phyloP scores from a whole-genome alignment of 2,113 vertebrate genomes.

The Ammodytes marinus region DNA sequence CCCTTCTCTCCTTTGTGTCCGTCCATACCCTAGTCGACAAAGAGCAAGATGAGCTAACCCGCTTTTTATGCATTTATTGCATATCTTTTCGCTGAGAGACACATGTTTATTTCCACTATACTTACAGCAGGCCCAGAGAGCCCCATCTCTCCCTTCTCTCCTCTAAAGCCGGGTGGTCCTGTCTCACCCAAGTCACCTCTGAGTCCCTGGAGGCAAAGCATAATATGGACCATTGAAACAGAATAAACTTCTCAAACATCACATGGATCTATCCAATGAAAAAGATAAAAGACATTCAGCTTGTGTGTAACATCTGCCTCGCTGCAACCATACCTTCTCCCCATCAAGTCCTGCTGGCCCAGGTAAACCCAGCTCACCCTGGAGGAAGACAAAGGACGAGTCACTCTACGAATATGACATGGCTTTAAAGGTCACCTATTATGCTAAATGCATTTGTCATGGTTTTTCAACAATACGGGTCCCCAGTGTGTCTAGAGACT shows the following conservation, averaged over 20 bases:
- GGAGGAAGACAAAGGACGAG: constrained; percentile 12
- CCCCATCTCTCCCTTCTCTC: constrained; percentile 93
- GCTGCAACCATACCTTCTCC: constrained; percentile 84
- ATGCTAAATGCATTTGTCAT: too few species aligned
- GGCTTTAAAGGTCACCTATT: background rate
- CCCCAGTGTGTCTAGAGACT: too few species aligned
- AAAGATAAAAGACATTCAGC: background rate
- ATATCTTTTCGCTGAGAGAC: background rate
- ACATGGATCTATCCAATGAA: background rate
- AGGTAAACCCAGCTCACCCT: constrained; percentile 94
- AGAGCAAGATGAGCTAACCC: constrained; percentile 25
- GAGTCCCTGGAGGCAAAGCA: constrained; percentile 83
- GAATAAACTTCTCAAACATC: too few species aligned
- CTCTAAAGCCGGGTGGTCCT: constrained; percentile 85
- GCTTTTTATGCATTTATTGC: background rate
- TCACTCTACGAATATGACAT: background rate
- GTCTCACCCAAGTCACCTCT: constrained; percentile 89
- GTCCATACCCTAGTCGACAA: constrained; percentile 86
- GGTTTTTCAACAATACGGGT: too few species aligned
- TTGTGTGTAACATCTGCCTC: background rate
- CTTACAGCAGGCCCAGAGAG: constrained; percentile 89
- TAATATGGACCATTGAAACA: background rate
- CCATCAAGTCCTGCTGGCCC: constrained; percentile 91
- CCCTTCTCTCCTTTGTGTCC: constrained; percentile 93
- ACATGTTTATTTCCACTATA: constrained; percentile 28